A percentile compares a stretch with the other conserved stretches of the same genome.
Conservation (phyloP, 2,113 vertebrate genomes). For the Nesospiza acunhae region DNA sequence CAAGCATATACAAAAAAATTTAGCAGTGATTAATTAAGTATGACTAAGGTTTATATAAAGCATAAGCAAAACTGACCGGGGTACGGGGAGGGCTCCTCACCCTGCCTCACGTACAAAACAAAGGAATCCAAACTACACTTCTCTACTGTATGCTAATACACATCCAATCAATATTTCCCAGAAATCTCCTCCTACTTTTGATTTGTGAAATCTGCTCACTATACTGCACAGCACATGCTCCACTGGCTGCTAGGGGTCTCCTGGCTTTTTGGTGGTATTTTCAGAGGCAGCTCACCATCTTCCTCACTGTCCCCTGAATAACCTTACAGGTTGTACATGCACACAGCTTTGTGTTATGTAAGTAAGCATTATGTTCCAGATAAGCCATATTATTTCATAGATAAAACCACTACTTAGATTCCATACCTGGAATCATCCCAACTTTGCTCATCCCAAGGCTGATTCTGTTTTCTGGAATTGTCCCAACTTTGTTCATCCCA, state of each 20-base stretch:
- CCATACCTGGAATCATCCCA: not conserved
- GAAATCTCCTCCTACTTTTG: not conserved
- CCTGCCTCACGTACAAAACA: not conserved
- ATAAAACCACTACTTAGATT: not conserved
- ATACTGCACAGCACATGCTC: not conserved
- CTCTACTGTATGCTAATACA: not conserved
- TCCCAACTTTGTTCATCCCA: not conserved
- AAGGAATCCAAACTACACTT: not conserved
- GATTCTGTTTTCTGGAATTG: not conserved
- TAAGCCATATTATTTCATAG: not conserved
- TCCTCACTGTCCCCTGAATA: not conserved
- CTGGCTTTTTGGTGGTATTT: not conserved
- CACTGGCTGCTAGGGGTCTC: not conserved
- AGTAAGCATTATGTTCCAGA: not conserved
- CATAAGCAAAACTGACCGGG: not conserved
- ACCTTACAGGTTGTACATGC: not conserved
- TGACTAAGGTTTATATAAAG: not conserved
- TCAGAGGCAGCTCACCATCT: not conserved
- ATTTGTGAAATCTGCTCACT: not conserved
- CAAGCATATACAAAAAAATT: not conserved
- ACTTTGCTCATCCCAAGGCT: not conserved
- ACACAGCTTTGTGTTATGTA: not conserved
- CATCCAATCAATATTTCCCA: not conserved
- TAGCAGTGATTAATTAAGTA: not conserved
- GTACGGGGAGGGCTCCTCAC: not conserved